A percentile compares a stretch with the other conserved stretches of the same genome.
These are phyloP conservation scores for Scaptodrosophila lebanonensis DNA, from an alignment of 1,140 invertebrate species.

Conservation along the genomic window DNA sequence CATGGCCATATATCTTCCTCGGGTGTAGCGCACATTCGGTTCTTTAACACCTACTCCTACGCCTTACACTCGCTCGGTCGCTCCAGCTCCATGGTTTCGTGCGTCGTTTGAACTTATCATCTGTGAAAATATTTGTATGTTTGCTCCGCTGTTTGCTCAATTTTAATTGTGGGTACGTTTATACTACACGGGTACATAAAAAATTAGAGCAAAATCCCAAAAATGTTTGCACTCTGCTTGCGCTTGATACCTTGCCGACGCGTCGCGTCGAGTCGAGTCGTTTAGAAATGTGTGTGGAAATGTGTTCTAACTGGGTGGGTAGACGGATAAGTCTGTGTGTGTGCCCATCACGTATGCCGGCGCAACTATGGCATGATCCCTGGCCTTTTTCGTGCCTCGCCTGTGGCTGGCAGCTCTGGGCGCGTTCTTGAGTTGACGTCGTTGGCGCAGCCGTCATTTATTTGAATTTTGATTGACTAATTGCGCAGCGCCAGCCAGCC, in stretches of 20 bases:
- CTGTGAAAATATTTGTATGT: slow-evolving; percentile 74
- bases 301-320: slow-evolving; percentile 1
- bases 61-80: not conserved
- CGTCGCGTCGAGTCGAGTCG: slow-evolving; percentile 18
- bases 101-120: slow-evolving; percentile 63
- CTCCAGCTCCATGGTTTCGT: slow-evolving; percentile 5
- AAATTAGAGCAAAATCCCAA: slow-evolving; percentile 72
- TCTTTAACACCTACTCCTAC: slow-evolving; percentile 61
- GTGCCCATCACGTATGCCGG: slow-evolving; percentile 61
- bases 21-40: slow-evolving; percentile 51
- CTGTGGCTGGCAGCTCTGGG: slow-evolving; percentile 25
- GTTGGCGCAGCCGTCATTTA: slow-evolving; percentile 46
- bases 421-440: slow-evolving; percentile 8
- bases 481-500: slow-evolving; percentile 58
- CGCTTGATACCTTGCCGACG: no score
- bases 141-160: slow-evolving; percentile 56
- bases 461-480: slow-evolving; percentile 74
- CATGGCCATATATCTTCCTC: slow-evolving; percentile 28
- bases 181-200: slow-evolving; percentile 35
- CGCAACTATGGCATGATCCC: slow-evolving; percentile 55
- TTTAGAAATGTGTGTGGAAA: not conserved
- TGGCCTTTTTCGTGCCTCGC: slow-evolving; percentile 68
- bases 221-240: slow-evolving; percentile 51
- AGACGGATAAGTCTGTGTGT: slow-evolving; percentile 17
- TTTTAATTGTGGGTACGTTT: slow-evolving; percentile 62